Evolutionary conservation across 2,797 vertebrate genomes (phyloP).

Genomic region (Pristis pectinata): DNA sequence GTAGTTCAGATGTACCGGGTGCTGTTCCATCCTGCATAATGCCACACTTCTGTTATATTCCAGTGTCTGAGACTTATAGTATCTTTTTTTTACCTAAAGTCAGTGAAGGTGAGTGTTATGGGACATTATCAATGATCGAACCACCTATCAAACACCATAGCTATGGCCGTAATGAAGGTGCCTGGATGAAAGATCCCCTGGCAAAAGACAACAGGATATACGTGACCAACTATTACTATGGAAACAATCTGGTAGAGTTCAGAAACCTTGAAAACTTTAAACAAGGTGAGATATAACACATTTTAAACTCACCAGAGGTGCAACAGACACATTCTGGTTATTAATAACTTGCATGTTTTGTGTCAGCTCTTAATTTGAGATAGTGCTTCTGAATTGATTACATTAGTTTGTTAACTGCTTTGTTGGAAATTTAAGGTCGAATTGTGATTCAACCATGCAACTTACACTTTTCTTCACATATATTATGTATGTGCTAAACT

Average conservation of each 20-base stretch:
- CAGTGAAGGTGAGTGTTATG: constrained; percentile 77
- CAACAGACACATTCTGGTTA: not conserved
- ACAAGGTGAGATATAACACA: constrained; percentile 67
- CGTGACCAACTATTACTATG: constrained; percentile 94
- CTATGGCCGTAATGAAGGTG: constrained; percentile 90
- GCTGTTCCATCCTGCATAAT: not conserved
- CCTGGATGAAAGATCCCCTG: constrained; percentile 95
- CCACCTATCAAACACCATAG: constrained; percentile 80
- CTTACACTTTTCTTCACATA: not conserved
- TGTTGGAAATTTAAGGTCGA: not conserved
- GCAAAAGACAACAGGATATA: constrained; percentile 86
- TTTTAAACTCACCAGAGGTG: not conserved
- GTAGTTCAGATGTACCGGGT: not conserved
- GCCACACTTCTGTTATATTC: not conserved
- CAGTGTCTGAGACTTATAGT: not conserved
- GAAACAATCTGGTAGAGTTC: constrained; percentile 93
- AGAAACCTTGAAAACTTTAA: constrained; percentile 94
- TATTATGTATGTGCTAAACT: not conserved
- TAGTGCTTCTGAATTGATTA: not conserved
- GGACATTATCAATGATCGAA: constrained; percentile 80
- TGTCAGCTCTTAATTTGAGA: not conserved
- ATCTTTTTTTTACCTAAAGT: constrained; percentile 48
- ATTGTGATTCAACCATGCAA: not conserved
- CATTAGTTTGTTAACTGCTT: not conserved
- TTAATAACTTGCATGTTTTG: not conserved